These are phyloP conservation scores for Apamea epomidion DNA, from an alignment of 2,888 invertebrate genomes.

Conservation along the genomic window DNA sequence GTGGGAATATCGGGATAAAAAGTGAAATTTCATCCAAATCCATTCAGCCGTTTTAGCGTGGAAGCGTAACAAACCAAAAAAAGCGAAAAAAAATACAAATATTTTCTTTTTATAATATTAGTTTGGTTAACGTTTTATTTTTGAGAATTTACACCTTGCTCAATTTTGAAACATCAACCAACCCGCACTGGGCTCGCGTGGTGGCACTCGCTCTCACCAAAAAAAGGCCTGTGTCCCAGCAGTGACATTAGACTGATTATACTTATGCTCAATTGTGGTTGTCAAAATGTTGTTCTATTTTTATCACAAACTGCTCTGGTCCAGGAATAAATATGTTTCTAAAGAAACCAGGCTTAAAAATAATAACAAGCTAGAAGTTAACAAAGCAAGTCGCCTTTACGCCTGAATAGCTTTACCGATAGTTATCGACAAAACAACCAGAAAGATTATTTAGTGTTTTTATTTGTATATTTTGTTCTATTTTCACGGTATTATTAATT, in stretches of 20 bases:
- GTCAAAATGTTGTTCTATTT: not conserved
- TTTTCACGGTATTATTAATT: constrained; percentile 30
- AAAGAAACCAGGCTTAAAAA: not conserved
- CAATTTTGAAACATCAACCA: too few species aligned
- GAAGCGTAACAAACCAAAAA: not conserved
- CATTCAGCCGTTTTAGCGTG: not conserved
- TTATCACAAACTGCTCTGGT: not conserved
- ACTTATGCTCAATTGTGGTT: not conserved
- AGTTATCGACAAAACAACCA: not conserved
- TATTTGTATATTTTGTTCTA: not conserved
- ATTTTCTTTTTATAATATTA: not conserved
- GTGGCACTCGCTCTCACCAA: not conserved
- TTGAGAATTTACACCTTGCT: too few species aligned
- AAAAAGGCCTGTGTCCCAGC: not conserved
- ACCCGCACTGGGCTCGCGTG: not conserved
- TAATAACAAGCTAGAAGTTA: not conserved
- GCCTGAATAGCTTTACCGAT: constrained; percentile 21
- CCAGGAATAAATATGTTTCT: not conserved
- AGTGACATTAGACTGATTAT: not conserved
- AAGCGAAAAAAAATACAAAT: not conserved
- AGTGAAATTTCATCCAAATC: not conserved
- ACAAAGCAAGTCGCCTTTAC: constrained; percentile 15
- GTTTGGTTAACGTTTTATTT: not conserved
- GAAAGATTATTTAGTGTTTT: not conserved
- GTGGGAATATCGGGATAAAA: not conserved